A percentile compares a stretch with the other conserved stretches of the same genome.
These are phyloP conservation scores for Phortica magna DNA, from an alignment of 2,888 invertebrate genomes.

Conservation along the genomic window DNA sequence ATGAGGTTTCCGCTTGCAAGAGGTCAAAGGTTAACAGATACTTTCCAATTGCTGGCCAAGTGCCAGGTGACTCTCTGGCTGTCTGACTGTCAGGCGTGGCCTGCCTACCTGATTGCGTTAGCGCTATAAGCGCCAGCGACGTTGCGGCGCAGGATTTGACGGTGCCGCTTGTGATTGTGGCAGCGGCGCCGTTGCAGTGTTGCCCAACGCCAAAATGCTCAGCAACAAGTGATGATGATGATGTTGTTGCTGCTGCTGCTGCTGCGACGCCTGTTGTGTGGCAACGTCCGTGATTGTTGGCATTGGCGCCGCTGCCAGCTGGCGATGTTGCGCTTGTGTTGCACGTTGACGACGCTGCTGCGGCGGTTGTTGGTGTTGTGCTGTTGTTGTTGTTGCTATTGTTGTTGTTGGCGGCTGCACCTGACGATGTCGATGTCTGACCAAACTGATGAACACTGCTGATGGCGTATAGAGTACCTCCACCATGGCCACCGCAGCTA, in stretches of 20 bases:
- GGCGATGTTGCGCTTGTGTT: conserved; percentile 30
- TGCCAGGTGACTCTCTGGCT: neutral
- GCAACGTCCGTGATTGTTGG: conserved; percentile 39
- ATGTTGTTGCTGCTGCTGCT: conserved; percentile 43
- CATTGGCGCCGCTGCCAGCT: conserved; percentile 42
- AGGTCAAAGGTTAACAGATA: too few relatives aligned
- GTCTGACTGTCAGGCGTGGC: too few relatives aligned
- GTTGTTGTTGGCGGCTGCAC: conserved; percentile 53
- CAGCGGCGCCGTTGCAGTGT: conserved; percentile 55
- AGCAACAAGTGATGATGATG: conserved; percentile 49
- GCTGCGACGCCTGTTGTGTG: conserved; percentile 32
- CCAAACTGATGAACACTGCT: conserved; percentile 75
- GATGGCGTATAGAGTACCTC: conserved; percentile 75
- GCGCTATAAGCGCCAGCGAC: conserved; percentile 67
- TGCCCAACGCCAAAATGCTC: conserved; percentile 60
- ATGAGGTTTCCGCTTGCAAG: too few relatives aligned
- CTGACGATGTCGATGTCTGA: conserved; percentile 58
- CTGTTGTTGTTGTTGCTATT: conserved; percentile 51
- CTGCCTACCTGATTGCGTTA: conserved; percentile 63
- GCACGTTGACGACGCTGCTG: conserved; percentile 52
- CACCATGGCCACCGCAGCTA: conserved; percentile 73
- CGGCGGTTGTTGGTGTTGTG: conserved; percentile 29
- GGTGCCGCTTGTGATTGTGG: conserved; percentile 53
- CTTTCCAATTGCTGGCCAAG: neutral
- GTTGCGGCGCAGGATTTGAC: conserved; percentile 45